Conservation (phyloP, 2,888 invertebrate species). For the Allolobophora icterica region DNA sequence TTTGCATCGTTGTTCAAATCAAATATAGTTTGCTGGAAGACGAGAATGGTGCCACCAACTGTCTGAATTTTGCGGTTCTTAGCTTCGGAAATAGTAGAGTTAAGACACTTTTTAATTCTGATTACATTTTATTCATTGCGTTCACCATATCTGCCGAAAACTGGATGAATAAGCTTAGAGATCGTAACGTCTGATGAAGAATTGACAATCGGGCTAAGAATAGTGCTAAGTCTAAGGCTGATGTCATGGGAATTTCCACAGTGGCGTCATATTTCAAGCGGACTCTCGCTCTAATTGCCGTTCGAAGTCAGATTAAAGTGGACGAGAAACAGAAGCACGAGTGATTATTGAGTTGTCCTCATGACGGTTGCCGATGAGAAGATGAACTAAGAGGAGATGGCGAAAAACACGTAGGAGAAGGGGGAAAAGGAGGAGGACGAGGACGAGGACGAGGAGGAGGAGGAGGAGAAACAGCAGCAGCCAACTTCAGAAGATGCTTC, state of each 20-base stretch:
- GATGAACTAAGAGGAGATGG: neutral
- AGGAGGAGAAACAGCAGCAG: neutral
- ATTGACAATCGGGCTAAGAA: neutral
- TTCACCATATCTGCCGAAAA: too few species aligned
- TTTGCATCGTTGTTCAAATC: too few species aligned
- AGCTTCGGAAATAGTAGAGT: too few species aligned
- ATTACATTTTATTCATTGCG: too few species aligned
- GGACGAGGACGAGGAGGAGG: neutral
- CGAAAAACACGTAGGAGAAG: neutral
- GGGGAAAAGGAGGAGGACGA: neutral
- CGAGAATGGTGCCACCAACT: too few species aligned
- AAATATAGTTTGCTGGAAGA: too few species aligned
- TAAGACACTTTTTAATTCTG: too few species aligned
- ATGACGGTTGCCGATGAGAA: slow-evolving; percentile 8
- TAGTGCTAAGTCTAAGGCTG: neutral
- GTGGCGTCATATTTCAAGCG: neutral
- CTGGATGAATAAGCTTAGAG: too few species aligned
- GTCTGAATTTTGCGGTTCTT: too few species aligned
- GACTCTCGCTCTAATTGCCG: neutral
- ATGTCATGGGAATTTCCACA: neutral
- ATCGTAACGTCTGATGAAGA: too few species aligned
- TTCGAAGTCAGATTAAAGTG: slow-evolving; percentile 1
- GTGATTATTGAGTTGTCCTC: neutral
- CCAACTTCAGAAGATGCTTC: neutral
- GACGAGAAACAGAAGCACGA: neutral